These are phyloP conservation scores for Alentia gelatinosa DNA, from an alignment of 2,888 invertebrate species.

Conservation along the genomic window DNA sequence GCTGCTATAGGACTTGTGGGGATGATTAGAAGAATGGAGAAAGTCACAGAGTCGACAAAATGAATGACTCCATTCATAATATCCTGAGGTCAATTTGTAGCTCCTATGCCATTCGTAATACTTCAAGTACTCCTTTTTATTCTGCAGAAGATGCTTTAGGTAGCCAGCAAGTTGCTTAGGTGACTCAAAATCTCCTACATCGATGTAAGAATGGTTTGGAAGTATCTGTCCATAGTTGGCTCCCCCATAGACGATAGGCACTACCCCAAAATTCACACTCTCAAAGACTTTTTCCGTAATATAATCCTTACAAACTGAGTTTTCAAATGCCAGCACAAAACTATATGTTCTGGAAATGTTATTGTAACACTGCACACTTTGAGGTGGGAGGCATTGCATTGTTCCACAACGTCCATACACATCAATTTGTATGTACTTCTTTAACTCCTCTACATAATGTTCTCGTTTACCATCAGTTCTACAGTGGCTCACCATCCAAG, in stretches of 20 bases:
- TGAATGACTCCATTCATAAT: background rate
- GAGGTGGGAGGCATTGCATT: background rate
- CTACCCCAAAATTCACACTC: constrained; percentile 28
- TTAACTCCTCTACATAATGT: constrained; percentile 61
- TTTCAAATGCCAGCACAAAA: constrained; percentile 57
- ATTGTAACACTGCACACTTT: background rate
- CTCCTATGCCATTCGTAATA: constrained; percentile 46
- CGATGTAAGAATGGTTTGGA: constrained; percentile 46
- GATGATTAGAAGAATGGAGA: background rate
- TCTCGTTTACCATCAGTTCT: constrained; percentile 62
- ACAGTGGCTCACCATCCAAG: constrained; percentile 69
- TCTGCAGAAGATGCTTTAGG: constrained; percentile 20
- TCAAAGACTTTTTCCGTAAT: constrained; percentile 50
- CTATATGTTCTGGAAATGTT: constrained; percentile 59
- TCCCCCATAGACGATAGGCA: constrained; percentile 54
- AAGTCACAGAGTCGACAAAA: background rate
- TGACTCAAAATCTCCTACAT: constrained; percentile 32
- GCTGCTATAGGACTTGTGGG: background rate
- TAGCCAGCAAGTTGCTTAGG: constrained; percentile 51
- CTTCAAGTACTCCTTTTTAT: constrained; percentile 4
- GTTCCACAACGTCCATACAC: constrained; percentile 65
- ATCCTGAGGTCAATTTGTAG: background rate
- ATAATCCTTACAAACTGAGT: constrained; percentile 51
- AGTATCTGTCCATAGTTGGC: constrained; percentile 37
- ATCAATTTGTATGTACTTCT: constrained; percentile 63